Evolutionary conservation across 2,888 invertebrate genomes (phyloP), one percentile per base, ranked within the genome.

Genomic region (Hesperia comma): DNA sequence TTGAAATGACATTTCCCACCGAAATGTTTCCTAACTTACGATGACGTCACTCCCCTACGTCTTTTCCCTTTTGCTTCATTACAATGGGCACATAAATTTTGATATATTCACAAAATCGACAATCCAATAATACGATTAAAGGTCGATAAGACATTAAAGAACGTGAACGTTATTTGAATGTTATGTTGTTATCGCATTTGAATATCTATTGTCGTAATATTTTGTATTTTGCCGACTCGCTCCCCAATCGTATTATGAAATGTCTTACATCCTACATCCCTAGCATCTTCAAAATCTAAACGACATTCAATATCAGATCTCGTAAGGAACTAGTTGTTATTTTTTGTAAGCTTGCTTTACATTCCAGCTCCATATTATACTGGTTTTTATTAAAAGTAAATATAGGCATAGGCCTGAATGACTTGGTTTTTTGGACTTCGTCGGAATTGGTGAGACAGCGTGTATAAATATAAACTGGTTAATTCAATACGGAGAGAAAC

Each of bases 51-150:
- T 12, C n/a, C 57, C 49, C 49, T 43, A 56, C 14, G 57, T 19
- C 46, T 43, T 17, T 15, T 32, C 26, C 21, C 56, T n/a, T 41
- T 46, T 8, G 37, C 26, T 51, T 26, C 21, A 33, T 40, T 57
- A 26, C 21, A 57, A 63, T 63, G 63, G 37, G 46, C 40, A 40
- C 57, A 57, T 57, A 63, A 49, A 57, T 57, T 49, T 57, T 63
- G 63, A 63, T 63, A 57, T 63, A 63, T 63, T 49, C 63, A 49
- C 46, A 21, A 63, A 63, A 56, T 49, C 57, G 37, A 57, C 63
- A 63, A 63, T 63, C 63, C 56, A 56, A 63, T 57, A 57, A 63
- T 63, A 57, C 56, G 56, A 55, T 57, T 57, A 57, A 57, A 56
- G 56, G 56, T 57, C 63, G 56, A 57, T 49, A 56, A 49, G 33